Evolutionary conservation across 2,797 vertebrate genomes (phyloP).

Genomic region (Pangasius larnaudii): DNA sequence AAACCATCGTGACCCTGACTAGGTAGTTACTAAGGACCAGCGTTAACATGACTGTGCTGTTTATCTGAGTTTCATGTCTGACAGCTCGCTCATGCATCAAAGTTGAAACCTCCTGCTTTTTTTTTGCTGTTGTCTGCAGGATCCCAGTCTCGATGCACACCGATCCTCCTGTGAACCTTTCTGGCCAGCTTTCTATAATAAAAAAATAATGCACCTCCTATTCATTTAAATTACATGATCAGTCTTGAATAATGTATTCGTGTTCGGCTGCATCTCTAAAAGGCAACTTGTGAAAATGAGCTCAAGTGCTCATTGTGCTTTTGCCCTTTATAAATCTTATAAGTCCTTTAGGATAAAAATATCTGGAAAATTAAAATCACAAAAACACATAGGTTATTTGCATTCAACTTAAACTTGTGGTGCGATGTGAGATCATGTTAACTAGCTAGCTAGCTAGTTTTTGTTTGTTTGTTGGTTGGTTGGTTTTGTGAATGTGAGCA

Average conservation of each 20-base stretch:
- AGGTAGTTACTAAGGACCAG: neutral
- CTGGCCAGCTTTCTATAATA: neutral
- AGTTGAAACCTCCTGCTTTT: neutral
- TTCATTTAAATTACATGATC: too few relatives aligned
- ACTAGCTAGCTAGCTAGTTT: neutral
- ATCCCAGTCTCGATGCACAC: neutral
- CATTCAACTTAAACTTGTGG: neutral
- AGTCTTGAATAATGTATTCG: neutral
- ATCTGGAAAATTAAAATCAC: neutral
- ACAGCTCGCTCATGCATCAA: neutral
- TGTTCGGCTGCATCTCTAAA: neutral
- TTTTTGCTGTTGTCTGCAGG: neutral
- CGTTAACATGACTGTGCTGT: neutral
- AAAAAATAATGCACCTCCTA: too few relatives aligned
- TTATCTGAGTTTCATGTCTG: neutral
- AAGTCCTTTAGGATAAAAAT: neutral
- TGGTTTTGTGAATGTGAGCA: neutral
- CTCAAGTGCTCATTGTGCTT: neutral
- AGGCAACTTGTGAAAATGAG: neutral
- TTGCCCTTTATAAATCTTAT: neutral
- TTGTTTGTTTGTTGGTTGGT: neutral
- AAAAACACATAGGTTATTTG: neutral
- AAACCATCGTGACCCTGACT: neutral
- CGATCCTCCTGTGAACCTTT: neutral
- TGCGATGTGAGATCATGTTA: neutral